phyloP scores from a whole-genome alignment of 2,888 invertebrate genomes.

The Orchestes rusci region DNA sequence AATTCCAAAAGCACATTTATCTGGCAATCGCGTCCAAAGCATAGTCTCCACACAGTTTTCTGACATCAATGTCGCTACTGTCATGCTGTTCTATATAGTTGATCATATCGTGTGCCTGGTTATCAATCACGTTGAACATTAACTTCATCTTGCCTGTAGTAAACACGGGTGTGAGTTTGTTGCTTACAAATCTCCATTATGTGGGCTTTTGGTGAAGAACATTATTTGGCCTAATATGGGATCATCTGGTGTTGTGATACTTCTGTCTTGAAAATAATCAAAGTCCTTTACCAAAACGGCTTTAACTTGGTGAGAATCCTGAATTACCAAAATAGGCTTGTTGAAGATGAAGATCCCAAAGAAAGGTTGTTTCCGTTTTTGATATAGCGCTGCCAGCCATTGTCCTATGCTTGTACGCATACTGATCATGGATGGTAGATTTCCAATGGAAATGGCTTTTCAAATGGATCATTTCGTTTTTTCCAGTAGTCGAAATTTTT shows the following conservation, averaged over 20 bases:
- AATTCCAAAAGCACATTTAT: slow-evolving; percentile 44
- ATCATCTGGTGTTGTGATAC: slow-evolving; percentile 42
- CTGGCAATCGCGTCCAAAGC: slow-evolving; percentile 45
- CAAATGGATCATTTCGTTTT: slow-evolving; percentile 27
- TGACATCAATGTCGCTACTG: slow-evolving; percentile 22
- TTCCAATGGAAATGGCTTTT: slow-evolving; percentile 32
- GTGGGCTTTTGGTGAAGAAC: slow-evolving; percentile 45
- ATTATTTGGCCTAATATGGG: slow-evolving; percentile 42
- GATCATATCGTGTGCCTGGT: slow-evolving; percentile 26
- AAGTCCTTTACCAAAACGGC: slow-evolving; percentile 46
- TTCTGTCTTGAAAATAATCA: slow-evolving; percentile 45
- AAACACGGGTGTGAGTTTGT: too few species aligned
- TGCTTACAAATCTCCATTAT: slow-evolving; percentile 50
- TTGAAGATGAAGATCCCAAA: slow-evolving; percentile 48
- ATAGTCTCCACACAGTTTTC: slow-evolving; percentile 39
- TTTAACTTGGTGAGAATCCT: slow-evolving; percentile 46
- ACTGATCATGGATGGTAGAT: slow-evolving; percentile 17
- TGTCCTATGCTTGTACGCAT: too few species aligned
- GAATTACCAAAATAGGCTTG: slow-evolving; percentile 44
- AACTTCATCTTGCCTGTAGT: slow-evolving; percentile 50
- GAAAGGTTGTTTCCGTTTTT: slow-evolving; percentile 37
- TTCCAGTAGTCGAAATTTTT: slow-evolving; percentile 32
- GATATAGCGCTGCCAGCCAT: too few species aligned
- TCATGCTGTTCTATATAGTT: too few species aligned
- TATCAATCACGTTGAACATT: slow-evolving; percentile 46